Base-by-base conservation (phyloP, 2,797 vertebrate genomes). In the Caiman crocodilus region DNA sequence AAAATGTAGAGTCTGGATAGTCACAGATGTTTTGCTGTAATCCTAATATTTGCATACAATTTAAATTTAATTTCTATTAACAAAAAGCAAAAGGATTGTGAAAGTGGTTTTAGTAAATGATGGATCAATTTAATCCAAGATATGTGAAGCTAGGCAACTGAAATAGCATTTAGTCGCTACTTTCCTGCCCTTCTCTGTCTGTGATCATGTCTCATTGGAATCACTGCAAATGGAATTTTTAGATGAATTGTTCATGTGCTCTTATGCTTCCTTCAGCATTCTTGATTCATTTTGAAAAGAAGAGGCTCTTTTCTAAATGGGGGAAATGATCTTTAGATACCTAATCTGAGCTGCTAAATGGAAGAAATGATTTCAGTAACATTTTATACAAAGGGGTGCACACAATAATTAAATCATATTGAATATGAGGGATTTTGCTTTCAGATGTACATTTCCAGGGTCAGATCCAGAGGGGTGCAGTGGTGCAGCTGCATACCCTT, bases 51-150 rank as follows among this genome's bases (percentile, higher is more conserved):
- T 88, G 50, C 81, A 77, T 89, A 80, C 93, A 77, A 81, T 88
- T 78, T 26, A 55, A 65, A 92, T 84, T 82, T 87, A 63, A 56
- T 75, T 85, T 74, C 50, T 28, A 56, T 90, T 87, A 93, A 50
- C 23, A 87, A 89, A 88, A 76, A 77, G 3, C 17, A 42, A 85
- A 58, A 56, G 78, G 50, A 79, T 88, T 67, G 63, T 89, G 75
- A 92, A 88, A 89, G 76, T 58, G 3, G 60, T 79, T 87, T 79
- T 93, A 90, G 85, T 90, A 92, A 95, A 91, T 61, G 84, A 79
- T 90, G 58, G 21, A 61, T 32, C 89, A 78, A 88, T 95, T 94
- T 93, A 59, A 87, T 88, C 65, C 35, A 94, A 93, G 59, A 84
- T 85, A 88, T 73, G 32, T 32, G 90, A 60, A 94, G 32, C 6